Conservation (phyloP, 2,888 invertebrate species). For the Saturnia japonica region DNA sequence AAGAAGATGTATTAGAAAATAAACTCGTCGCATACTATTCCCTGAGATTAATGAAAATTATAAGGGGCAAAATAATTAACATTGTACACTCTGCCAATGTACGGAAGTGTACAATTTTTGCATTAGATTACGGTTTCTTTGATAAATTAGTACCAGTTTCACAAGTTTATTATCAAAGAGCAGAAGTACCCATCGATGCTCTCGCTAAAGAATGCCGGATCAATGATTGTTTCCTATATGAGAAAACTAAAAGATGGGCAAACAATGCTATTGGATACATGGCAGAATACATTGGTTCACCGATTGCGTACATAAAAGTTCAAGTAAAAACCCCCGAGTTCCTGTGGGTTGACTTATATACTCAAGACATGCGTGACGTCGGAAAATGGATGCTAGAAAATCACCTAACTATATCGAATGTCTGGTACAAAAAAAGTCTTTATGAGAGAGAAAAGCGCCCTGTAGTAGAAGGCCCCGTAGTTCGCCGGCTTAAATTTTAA, state of each 20-base stretch:
- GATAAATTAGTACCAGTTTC: neutral
- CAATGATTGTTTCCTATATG: neutral
- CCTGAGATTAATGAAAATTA: neutral
- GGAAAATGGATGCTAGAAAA: neutral
- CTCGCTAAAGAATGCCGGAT: neutral
- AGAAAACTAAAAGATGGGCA: neutral
- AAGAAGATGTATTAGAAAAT: neutral
- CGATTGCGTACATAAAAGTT: neutral
- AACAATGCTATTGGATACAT: neutral
- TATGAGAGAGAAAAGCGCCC: too few species aligned
- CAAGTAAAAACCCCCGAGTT: neutral
- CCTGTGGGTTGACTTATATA: neutral
- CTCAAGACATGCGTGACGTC: neutral
- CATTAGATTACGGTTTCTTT: neutral
- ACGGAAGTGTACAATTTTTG: neutral
- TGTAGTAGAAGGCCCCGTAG: too few species aligned
- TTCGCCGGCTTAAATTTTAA: too few species aligned
- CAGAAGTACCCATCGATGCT: neutral
- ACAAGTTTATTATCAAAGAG: neutral
- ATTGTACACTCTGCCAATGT: neutral
- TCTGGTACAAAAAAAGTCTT: too few species aligned
- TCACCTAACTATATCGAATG: neutral
- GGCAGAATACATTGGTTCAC: too few species aligned
- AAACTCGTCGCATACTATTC: neutral
- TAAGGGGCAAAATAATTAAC: neutral